These are phyloP conservation scores for Onychomys torridus DNA, from an alignment of 2,797 vertebrate species.

Conservation along the genomic window DNA sequence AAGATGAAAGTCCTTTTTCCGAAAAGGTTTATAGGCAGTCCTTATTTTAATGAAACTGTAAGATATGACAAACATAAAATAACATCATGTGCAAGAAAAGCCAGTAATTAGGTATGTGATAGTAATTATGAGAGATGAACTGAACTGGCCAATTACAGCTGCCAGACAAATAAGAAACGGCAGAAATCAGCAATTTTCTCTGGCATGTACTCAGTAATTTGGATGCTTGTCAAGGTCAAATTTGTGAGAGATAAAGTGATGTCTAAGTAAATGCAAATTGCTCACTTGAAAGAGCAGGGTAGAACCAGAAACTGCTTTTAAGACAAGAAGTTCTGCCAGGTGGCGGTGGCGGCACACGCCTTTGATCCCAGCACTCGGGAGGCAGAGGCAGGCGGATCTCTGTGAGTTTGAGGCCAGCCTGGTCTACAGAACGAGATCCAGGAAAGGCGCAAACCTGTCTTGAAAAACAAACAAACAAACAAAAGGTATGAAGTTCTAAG, in stretches of 20 bases:
- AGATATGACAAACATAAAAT: constrained; percentile 38
- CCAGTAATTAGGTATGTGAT: background rate
- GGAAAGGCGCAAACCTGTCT: no score
- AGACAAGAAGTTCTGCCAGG: background rate
- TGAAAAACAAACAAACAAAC: no score
- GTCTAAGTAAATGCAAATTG: background rate
- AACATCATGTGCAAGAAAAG: background rate
- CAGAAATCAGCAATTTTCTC: background rate
- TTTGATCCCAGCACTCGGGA: no score
- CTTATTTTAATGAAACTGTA: constrained; percentile 55
- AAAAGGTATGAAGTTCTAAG: background rate
- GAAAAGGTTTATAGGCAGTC: background rate
- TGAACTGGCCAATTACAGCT: constrained; percentile 1
- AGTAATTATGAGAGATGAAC: constrained; percentile 28
- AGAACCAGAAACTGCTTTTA: background rate
- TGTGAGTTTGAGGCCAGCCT: no score
- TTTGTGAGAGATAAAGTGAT: constrained; percentile 36
- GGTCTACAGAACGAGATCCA: no score
- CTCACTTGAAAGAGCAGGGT: constrained; percentile 4
- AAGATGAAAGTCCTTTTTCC: constrained; percentile 27
- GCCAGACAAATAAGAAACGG: constrained; percentile 34
- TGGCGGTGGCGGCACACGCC: no score
- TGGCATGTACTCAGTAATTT: background rate
- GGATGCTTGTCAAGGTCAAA: constrained; percentile 14
- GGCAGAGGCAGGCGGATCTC: no score